Base-by-base conservation (phyloP, 2,113 vertebrate genomes). In the Bettongia penicillata region DNA sequence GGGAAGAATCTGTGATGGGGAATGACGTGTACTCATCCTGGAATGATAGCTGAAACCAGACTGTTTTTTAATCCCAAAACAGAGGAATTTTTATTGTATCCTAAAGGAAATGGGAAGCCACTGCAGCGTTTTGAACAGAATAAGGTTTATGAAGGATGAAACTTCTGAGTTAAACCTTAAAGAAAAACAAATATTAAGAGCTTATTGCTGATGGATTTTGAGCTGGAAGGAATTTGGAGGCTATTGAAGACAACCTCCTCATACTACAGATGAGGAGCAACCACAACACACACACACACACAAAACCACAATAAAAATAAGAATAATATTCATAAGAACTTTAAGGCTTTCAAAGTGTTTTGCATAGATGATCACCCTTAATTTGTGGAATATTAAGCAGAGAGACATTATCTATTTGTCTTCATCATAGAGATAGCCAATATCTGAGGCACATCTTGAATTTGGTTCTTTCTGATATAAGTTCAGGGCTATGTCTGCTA, bases 221-320 rank as follows among this genome's bases (percentile, higher is more conserved):
- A 68, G 57, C 31, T 12, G 31, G 57, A 68, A 14, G 3, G 31
- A 68, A 37, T 28, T 37, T 68, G 5, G 31, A 37, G 31, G 3
- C 11, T 31, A 68, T 37, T 68, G 31, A 68, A 68, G 28, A 37
- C 3, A 68, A 68, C 0, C 25, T 68, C 12, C 11, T 68, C 31
- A 68, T 37, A 37, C 10, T 68, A 37, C 11, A 68, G 57, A 37
- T 12, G 2, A 68, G 57, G 57, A 37, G 37, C 28, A 55, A 9
- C 24, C 1, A 55, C 1, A 37, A 14, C 0, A 22, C 4, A 52
- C n/a, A n/a, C n/a, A n/a, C n/a, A n/a, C n/a, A n/a, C n/a, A n/a
- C n/a, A n/a, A n/a, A n/a, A n/a, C n/a, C n/a, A n/a, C n/a, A 68
- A 68, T 37, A 14, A 61, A 61, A 61, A 31, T 0, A 9, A 61